Percentiles rank a stretch among this genome's conserved stretches.
Evolutionary conservation across 2,888 invertebrate species (phyloP).

Genomic region (Apeira syringaria): DNA sequence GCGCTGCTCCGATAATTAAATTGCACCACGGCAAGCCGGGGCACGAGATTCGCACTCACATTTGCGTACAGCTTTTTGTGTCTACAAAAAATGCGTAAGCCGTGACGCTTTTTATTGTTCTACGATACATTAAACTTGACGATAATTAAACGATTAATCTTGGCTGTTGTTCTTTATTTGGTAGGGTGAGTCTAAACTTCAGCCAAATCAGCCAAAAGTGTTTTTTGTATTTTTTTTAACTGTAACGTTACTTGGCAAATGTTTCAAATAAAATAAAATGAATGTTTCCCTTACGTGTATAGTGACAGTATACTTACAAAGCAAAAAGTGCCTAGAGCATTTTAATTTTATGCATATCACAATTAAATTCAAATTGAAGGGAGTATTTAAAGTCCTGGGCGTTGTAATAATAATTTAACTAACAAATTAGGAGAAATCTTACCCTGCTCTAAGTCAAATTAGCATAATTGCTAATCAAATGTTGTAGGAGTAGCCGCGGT

Average conservation of each 20-base stretch:
- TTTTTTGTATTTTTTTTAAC: too few relatives aligned
- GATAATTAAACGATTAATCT: slow-evolving; percentile 57
- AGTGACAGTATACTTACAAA: too few relatives aligned
- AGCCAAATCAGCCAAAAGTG: too few relatives aligned
- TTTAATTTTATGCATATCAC: slow-evolving; percentile 23
- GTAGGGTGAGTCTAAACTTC: slow-evolving; percentile 3
- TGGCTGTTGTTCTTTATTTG: slow-evolving; percentile 34
- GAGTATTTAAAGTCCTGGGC: slow-evolving; percentile 51
- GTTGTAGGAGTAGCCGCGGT: slow-evolving; percentile 72
- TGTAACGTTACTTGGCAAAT: too few relatives aligned
- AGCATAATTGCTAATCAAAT: slow-evolving; percentile 83
- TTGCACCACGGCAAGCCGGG: slow-evolving; percentile 63
- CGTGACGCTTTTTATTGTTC: slow-evolving; percentile 40
- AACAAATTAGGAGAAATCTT: slow-evolving; percentile 81
- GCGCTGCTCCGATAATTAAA: slow-evolving; percentile 79
- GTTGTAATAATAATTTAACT: slow-evolving; percentile 75
- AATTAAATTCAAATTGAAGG: slow-evolving; percentile 41
- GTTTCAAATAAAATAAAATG: too few relatives aligned
- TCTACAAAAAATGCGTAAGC: slow-evolving; percentile 23
- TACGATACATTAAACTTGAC: slow-evolving; percentile 57
- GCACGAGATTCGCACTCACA: slow-evolving; percentile 20
- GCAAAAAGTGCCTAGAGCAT: too few relatives aligned
- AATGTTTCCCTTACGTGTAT: too few relatives aligned
- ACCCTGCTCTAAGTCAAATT: slow-evolving; percentile 81
- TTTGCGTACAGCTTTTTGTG: slow-evolving; percentile 17